Base-by-base conservation (phyloP, 2,888 invertebrate genomes). In the Diarsia brunnea region DNA sequence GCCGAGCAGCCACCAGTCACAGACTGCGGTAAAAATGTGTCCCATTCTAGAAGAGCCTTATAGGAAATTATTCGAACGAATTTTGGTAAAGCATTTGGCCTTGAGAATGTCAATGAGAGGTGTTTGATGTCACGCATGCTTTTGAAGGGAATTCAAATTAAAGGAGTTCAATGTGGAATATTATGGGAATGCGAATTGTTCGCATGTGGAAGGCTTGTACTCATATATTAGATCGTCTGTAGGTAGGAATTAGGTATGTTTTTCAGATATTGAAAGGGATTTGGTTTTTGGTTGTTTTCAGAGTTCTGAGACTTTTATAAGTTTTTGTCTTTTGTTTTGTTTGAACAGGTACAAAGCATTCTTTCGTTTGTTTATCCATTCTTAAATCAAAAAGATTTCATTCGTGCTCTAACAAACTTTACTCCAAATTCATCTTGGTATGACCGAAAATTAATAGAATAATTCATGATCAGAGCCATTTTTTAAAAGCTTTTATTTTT, bases 41-140 rank as follows among this genome's bases (percentile, higher is more conserved):
- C 49, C 2, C 21, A 31, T 81, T 60, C 43, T 55, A 51, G 31
- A 63, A 31, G 31, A 31, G 2, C 49, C 61, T 43, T 61, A 61
- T 72, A 85, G 81, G 27, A 89, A 90, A 90, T 82, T 81, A 84
- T 77, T 73, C 82, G 78, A 69, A 72, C 55, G 73, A 79, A 86
- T 83, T 81, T 79, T 67, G 75, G 69, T 65, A 61, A 81, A 80
- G 74, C 79, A 81, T 83, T 85, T 76, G 66, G 64, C 76, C 75
- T 71, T 70, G 71, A 60, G 74, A 78, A 84, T 79, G 65, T 77
- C 79, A 75, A 84, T 76, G 73, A 61, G 61, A 78, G 58, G 60
- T 67, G 70, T 71, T 85, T 75, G 75, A 75, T 73, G 75, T 73
- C 69, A 43, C 58, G 75, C 65, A 82, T 70, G 75, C 71, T 83